Conservation (phyloP, 2,797 vertebrate species). For the Caiman crocodilus region DNA sequence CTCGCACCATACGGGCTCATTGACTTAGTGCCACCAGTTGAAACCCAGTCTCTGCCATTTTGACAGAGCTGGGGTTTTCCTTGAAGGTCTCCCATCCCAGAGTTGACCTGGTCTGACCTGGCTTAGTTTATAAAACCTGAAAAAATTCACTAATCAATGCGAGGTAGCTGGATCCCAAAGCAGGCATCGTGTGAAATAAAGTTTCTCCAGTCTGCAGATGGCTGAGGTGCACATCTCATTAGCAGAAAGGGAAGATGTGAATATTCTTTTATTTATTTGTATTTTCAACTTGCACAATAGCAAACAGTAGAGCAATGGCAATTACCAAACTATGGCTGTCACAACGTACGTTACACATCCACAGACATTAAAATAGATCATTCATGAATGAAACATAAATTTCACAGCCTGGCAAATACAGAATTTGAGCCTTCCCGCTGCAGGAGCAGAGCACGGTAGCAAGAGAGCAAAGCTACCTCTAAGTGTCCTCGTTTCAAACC, state of each 20-base stretch:
- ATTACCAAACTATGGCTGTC: neutral
- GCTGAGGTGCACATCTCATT: neutral
- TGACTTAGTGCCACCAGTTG: neutral
- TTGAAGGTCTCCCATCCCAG: neutral
- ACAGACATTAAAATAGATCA: neutral
- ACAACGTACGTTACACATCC: neutral
- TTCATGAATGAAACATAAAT: neutral
- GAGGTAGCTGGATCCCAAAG: neutral
- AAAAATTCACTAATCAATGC: neutral
- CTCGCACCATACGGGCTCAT: accelerated
- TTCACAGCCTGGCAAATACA: neutral
- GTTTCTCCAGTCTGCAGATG: neutral
- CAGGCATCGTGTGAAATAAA: neutral
- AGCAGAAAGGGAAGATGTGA: neutral
- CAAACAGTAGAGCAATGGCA: neutral
- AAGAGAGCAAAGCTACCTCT: neutral
- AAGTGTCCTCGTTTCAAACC: too few species aligned
- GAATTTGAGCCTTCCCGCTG: neutral
- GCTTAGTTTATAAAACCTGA: neutral
- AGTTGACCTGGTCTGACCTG: neutral
- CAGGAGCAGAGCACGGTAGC: neutral
- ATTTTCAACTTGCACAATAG: neutral
- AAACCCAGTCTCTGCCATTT: neutral
- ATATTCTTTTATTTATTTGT: neutral
- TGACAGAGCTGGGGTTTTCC: accelerated